These are phyloP conservation scores for Deroplatys truncata DNA, from an alignment of 2,888 invertebrate genomes.

Conservation along the genomic window DNA sequence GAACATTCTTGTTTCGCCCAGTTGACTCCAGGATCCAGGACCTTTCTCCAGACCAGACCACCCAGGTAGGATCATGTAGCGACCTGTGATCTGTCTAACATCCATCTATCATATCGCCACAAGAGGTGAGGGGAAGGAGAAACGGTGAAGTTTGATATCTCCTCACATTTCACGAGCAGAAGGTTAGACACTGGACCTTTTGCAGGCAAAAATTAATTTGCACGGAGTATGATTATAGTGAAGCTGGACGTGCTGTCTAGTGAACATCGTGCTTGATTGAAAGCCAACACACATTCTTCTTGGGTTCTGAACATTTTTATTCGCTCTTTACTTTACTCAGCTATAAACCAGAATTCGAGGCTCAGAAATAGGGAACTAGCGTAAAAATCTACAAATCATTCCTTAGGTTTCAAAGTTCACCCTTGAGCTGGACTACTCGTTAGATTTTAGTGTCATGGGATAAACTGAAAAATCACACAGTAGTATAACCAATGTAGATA, in stretches of 20 bases:
- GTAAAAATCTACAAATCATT: too few species aligned
- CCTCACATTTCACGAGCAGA: background rate
- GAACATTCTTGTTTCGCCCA: background rate
- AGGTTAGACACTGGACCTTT: background rate
- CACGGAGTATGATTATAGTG: background rate
- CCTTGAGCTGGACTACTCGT: too few species aligned
- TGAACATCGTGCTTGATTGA: too few species aligned
- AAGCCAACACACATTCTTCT: too few species aligned
- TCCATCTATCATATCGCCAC: background rate
- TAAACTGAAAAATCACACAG: too few species aligned
- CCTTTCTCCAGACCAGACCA: background rate
- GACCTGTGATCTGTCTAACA: background rate
- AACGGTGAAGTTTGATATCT: background rate
- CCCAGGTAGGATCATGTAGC: background rate
- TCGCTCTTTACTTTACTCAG: too few species aligned
- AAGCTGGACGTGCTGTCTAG: background rate
- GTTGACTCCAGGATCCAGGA: background rate
- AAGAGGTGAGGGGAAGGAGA: background rate
- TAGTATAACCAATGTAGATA: too few species aligned
- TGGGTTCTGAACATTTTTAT: too few species aligned
- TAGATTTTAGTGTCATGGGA: too few species aligned
- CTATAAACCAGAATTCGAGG: too few species aligned
- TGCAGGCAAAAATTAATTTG: background rate
- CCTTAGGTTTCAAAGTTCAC: too few species aligned
- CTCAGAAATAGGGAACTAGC: too few species aligned